phyloP scores from a whole-genome alignment of 2,113 vertebrate genomes.

The Eudyptes chrysolophus region DNA sequence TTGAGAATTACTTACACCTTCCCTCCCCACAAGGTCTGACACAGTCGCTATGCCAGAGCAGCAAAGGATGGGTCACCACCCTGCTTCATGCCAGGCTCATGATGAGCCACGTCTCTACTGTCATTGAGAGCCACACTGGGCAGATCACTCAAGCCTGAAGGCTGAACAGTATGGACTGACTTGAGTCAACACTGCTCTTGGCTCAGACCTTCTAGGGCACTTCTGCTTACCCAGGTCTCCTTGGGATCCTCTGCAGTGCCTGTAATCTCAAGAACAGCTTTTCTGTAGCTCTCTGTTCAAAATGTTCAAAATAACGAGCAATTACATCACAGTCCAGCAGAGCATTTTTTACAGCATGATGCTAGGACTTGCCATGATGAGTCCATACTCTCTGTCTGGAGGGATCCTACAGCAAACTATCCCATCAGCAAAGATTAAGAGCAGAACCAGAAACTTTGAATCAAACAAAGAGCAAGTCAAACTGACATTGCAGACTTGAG shows the following conservation, averaged over 20 bases:
- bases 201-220: neutral
- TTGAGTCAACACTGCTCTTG: neutral
- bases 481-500: neutral
- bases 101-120: rapidly evolving
- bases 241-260: no score
- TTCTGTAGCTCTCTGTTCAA: neutral
- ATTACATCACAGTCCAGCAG: neutral
- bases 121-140: neutral
- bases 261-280: neutral
- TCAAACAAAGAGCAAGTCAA: neutral
- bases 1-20: neutral
- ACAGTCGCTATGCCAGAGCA: rapidly evolving
- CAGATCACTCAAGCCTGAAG: neutral
- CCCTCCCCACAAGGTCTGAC: neutral
- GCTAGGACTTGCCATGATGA: neutral
- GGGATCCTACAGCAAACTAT: neutral
- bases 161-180: neutral
- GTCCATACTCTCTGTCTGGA: neutral
- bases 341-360: neutral
- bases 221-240: neutral
- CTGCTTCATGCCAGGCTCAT: neutral
- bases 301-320: neutral
- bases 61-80: neutral
- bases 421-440: neutral
- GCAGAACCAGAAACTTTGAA: neutral